Evolutionary conservation across 2,888 invertebrate species (phyloP).

Genomic region (Bugula neritina): DNA sequence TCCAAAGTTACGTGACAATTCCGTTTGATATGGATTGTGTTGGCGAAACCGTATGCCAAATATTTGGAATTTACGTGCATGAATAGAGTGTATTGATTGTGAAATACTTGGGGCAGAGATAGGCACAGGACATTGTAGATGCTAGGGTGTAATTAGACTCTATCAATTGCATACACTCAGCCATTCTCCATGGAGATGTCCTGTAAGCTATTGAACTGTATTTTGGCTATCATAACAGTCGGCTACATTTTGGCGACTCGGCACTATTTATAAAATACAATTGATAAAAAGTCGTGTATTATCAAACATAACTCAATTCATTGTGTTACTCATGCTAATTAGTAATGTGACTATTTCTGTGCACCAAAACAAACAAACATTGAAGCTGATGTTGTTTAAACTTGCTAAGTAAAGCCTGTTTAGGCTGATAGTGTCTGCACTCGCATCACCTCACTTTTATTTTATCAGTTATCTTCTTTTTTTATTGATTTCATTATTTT

Average conservation of each 20-base stretch:
- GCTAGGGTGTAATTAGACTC: neutral
- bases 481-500: neutral
- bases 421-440: neutral
- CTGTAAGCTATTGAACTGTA: neutral
- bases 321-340: conserved; percentile 10
- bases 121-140: neutral
- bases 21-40: too few relatives aligned
- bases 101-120: neutral
- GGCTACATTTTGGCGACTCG: neutral
- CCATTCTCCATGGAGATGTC: neutral
- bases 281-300: conserved; percentile 15
- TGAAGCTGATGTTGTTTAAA: neutral
- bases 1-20: too few relatives aligned
- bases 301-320: neutral
- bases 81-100: conserved; percentile 24
- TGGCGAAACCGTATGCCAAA: neutral
- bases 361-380: conserved; percentile 18
- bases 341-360: neutral
- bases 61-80: neutral
- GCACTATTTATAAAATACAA: neutral
- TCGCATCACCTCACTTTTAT: neutral
- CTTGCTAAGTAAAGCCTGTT: neutral
- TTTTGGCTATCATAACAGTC: conserved; percentile 4
- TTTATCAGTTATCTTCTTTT: neutral
- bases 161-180: neutral